Conservation (phyloP, 2,113 vertebrate species). For the Oncorhynchus clarkii region DNA sequence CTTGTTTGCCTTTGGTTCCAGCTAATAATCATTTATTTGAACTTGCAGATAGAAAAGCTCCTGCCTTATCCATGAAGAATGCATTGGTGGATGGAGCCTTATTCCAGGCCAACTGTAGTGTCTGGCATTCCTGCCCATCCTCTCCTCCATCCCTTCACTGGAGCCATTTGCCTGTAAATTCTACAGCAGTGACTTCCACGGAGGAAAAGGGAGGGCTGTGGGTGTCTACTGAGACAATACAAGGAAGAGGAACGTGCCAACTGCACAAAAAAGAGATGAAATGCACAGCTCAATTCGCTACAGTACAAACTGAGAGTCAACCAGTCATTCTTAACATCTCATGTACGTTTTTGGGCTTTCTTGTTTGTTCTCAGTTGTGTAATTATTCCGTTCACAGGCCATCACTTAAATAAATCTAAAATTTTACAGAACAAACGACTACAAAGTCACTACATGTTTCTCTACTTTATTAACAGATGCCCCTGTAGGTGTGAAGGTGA, state of each 20-base stretch:
- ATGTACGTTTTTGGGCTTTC: constrained; percentile 20
- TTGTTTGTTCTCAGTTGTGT: constrained; percentile 10
- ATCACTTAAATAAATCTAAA: too few species aligned
- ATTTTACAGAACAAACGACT: too few species aligned
- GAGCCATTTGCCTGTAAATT: not conserved
- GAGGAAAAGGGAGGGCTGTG: not conserved
- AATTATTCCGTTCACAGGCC: not conserved
- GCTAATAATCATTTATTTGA: not conserved
- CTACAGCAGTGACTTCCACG: not conserved
- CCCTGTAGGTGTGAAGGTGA: constrained; percentile 38
- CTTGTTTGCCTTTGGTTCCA: not conserved
- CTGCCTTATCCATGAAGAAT: not conserved
- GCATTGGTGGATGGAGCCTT: constrained; percentile 13
- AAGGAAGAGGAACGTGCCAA: not conserved
- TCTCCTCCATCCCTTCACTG: constrained; percentile 40
- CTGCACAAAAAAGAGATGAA: constrained; percentile 25
- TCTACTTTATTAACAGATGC: constrained; percentile 27
- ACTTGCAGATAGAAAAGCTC: constrained; percentile 24
- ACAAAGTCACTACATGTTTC: not conserved
- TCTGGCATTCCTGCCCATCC: constrained; percentile 39
- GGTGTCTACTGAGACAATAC: constrained; percentile 10
- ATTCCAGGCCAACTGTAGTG: constrained; percentile 33
- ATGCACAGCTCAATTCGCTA: constrained; percentile 28
- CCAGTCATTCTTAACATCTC: constrained; percentile 24
- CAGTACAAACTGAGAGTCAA: constrained; percentile 14